Evolutionary conservation across 2,888 invertebrate genomes (phyloP), one percentile per base, ranked within the genome.

Genomic region (Calliopum simillimum): DNA sequence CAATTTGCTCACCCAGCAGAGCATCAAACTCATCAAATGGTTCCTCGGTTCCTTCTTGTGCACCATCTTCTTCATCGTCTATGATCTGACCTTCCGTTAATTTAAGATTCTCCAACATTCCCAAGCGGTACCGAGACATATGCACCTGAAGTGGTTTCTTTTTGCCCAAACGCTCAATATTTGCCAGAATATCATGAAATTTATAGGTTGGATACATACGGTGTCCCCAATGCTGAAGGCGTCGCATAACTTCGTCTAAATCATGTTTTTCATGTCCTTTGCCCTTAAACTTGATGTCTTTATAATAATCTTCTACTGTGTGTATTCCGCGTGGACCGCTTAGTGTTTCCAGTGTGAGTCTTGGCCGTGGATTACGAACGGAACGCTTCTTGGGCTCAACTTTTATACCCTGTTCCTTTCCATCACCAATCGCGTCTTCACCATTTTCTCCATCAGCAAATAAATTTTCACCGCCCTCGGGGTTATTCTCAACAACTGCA

Each of bases 191-290:
- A 84, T 97, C 96, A 80, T 94, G 94, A 86, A 98, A 98, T 14
- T 92, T 90, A 81, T 93, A 93, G 81, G 93, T 95, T 0, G 98
- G 98, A 86, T 93, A 97, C 75, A 99, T 86, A 63, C 97, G 89
- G 85, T 98, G 97, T 0, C 93, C 93, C 98, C 98, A 99, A 82
- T 98, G 96, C 79, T 98, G 95, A 68, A 98, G 83, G 70, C 91
- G 91, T 68, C 93, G 92, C 87, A 99, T 88, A 0, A 98, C 87
- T 72, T 90, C 85, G 78, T 94, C 90, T 49, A 99, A 86, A 86
- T 98, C 97, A 64, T 91, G 89, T 76, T 90, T 91, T 86, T 98
- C 98, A 81, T 93, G 88, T 0, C 94, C 94, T 85, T 92, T 93
- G 0, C 90, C 90, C 84, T 90, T 90, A 78, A 94, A 94, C 82